These are phyloP conservation scores for Phengaris arion DNA, from an alignment of 2,888 invertebrate genomes.

Conservation along the genomic window DNA sequence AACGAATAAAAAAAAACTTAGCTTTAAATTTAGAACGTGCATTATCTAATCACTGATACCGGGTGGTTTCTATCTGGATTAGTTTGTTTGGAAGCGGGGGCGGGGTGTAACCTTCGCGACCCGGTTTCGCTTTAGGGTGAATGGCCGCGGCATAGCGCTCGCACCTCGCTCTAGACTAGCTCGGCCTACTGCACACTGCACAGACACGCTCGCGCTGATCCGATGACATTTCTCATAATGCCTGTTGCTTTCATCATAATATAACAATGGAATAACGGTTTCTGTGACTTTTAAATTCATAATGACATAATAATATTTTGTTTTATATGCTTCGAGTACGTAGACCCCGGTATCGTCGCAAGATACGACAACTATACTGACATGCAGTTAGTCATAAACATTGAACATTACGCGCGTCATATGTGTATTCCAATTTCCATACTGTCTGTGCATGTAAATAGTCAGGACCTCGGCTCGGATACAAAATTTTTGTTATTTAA, in stretches of 20 bases:
- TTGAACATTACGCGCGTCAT: background rate
- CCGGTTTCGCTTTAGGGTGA: constrained; percentile 70
- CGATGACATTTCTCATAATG: constrained; percentile 27
- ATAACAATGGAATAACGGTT: constrained; percentile 1
- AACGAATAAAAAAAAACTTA: background rate
- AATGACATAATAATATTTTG: constrained; percentile 12
- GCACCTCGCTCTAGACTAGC: constrained; percentile 39
- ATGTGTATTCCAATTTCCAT: background rate
- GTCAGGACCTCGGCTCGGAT: background rate
- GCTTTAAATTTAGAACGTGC: constrained; percentile 6
- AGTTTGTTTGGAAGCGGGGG: constrained; percentile 28
- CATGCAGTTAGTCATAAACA: background rate
- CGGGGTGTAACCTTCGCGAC: constrained; percentile 52
- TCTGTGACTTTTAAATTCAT: constrained; percentile 9
- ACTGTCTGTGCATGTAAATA: background rate
- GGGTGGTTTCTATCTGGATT: constrained; percentile 24
- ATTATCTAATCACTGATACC: constrained; percentile 18
- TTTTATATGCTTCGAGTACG: constrained; percentile 10
- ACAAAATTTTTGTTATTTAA: background rate
- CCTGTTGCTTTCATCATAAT: constrained; percentile 23
- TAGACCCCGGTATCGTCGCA: background rate
- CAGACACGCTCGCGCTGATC: constrained; percentile 20
- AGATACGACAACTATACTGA: constrained; percentile 8
- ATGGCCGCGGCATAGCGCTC: constrained; percentile 56
- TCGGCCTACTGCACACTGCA: constrained; percentile 32